Base-by-base conservation (phyloP, 2,113 vertebrate genomes). In the Cinclus mexicanus region DNA sequence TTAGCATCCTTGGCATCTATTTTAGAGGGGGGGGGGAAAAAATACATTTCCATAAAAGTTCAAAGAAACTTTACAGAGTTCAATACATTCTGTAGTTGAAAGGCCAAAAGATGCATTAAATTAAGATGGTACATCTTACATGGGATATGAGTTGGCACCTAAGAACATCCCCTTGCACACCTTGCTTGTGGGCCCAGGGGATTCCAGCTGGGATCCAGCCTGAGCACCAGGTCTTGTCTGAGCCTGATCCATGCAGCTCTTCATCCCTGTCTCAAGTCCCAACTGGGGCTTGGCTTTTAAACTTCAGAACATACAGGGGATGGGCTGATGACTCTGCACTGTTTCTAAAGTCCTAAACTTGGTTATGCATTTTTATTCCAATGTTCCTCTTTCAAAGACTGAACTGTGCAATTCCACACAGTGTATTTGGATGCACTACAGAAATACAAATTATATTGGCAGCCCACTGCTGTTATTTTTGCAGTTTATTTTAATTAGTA, bases 401-500 rank as follows among this genome's bases (percentile, higher is more conserved):
- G 21, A 90, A 9, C 12, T 67, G 35, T 24, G 70, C 70, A 76
- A 13, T 44, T 88, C 59, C 76, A 67, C 86, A 39, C 42, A 60
- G 74, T n/a, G 52, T 35, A 12, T 85, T 82, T 95, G 85, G 85
- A 84, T 93, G 83, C 37, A 87, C 57, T 80, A 57, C 69, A 57
- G 84, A 94, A 90, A 55, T 29, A 88, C 37, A 64, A 92, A 71
- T 46, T 55, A 39, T 60, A 72, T 15, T 93, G 94, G 94, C 82
- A 93, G 44, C 49, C 3, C 37, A 26, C 68, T 95, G 81, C 78
- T 83, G 85, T 93, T 94, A 74, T 93, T 93, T 89, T 86, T 88
- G 47, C 92, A 87, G 78, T 93, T 88, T 86, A 88, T 93, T 95
- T 94, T 89, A 90, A 94, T 95, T 92, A 89, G 69, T 67, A 76